These are phyloP conservation scores for Bovichtus variegatus DNA, from an alignment of 2,797 vertebrate species.

Conservation along the genomic window DNA sequence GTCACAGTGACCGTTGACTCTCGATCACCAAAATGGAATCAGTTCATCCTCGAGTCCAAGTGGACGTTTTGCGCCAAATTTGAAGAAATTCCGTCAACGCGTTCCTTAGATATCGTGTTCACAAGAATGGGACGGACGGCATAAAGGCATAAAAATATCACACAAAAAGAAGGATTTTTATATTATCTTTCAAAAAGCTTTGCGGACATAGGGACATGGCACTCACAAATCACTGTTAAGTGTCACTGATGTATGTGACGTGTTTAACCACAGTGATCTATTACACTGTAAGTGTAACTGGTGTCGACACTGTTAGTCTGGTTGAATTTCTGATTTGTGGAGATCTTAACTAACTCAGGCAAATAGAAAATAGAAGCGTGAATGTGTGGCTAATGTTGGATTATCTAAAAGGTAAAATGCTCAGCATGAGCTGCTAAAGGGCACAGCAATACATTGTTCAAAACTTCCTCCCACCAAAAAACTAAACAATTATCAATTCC, in stretches of 20 bases:
- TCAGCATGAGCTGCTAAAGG: neutral
- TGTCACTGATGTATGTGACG: neutral
- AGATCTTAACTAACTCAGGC: neutral
- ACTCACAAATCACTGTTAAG: neutral
- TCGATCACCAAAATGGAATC: no score
- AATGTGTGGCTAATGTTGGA: neutral
- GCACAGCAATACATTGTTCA: neutral
- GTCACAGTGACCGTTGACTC: no score
- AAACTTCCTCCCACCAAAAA: neutral
- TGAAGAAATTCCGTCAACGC: no score
- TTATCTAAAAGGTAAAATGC: constrained; percentile 1
- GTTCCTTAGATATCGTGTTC: no score
- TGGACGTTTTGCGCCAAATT: no score
- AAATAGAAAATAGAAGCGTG: neutral
- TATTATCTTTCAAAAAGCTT: neutral
- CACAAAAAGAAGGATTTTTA: neutral
- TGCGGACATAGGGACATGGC: neutral
- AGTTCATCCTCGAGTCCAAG: no score
- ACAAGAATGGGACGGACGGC: no score
- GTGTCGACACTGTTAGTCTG: no score
- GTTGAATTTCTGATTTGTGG: no score
- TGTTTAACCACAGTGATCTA: no score
- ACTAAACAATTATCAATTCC: neutral
- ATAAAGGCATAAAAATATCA: neutral
- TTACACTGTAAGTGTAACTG: no score